phyloP scores from a whole-genome alignment of 2,888 invertebrate genomes.

The Cenopis cana region DNA sequence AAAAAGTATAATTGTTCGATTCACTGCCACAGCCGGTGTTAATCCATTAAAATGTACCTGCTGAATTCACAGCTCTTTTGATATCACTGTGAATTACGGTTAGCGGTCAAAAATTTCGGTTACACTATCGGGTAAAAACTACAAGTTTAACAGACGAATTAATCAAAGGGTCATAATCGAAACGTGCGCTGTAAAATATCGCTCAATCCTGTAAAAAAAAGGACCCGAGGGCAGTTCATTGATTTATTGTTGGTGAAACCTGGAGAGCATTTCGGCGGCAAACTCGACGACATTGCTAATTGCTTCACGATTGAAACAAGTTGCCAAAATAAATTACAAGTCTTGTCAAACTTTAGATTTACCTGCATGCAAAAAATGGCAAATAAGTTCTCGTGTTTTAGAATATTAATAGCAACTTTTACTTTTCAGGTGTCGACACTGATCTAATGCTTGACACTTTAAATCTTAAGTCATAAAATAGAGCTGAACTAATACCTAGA shows the following conservation, averaged over 20 bases:
- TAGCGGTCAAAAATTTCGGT: constrained; percentile 1
- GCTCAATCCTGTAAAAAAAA: constrained; percentile 63
- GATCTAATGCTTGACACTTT: no score
- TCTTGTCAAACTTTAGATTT: not conserved
- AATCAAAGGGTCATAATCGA: constrained; percentile 77
- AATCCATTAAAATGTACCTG: not conserved
- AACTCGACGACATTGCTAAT: constrained; percentile 59
- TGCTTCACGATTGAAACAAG: constrained; percentile 45
- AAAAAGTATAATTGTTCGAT: no score
- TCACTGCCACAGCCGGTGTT: no score
- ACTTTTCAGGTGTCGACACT: no score
- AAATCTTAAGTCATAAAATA: no score
- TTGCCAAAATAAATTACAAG: not conserved
- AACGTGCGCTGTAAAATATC: constrained; percentile 75
- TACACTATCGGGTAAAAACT: constrained; percentile 26
- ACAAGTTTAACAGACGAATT: constrained; percentile 67
- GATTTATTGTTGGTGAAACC: constrained; percentile 59
- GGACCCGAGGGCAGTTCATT: constrained; percentile 61
- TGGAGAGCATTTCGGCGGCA: constrained; percentile 58
- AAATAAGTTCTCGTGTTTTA: no score
- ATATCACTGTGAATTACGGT: not conserved
- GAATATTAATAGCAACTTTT: no score
- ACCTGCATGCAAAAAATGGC: not conserved
- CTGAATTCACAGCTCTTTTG: no score
- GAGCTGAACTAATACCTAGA: no score